A percentile compares a stretch with the other conserved stretches of the same genome.
These are phyloP conservation scores for Tenodera sinensis DNA, from an alignment of 2,888 invertebrate species.

Conservation along the genomic window DNA sequence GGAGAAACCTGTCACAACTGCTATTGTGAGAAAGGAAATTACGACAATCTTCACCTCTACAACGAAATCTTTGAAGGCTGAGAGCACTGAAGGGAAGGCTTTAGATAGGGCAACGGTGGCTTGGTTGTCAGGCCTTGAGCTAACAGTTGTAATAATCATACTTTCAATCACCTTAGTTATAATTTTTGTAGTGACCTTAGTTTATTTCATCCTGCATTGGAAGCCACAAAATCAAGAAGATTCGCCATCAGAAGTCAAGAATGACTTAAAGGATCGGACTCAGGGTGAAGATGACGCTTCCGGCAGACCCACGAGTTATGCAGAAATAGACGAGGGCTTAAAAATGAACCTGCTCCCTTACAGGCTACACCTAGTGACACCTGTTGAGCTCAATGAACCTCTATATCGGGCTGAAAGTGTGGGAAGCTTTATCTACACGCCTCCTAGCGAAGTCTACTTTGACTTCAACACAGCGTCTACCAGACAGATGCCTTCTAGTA, in stretches of 20 bases:
- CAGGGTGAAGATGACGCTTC: neutral
- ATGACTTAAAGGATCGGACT: neutral
- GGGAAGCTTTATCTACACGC: neutral
- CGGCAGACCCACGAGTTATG: neutral
- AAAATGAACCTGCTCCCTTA: neutral
- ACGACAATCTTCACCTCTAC: neutral
- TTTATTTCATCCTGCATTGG: neutral
- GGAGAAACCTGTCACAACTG: neutral
- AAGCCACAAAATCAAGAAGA: neutral
- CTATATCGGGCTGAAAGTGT: neutral
- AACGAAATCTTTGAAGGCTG: neutral
- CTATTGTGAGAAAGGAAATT: neutral
- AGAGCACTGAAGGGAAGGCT: neutral
- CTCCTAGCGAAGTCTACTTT: neutral
- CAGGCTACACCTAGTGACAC: neutral
- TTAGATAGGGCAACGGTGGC: neutral
- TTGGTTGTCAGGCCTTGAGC: neutral
- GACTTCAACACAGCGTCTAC: neutral
- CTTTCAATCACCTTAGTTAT: neutral
- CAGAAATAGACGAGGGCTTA: neutral
- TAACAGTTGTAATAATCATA: neutral
- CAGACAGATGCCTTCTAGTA: neutral
- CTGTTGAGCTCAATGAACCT: neutral
- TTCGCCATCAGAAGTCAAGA: neutral
- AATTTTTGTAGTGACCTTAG: neutral